Evolutionary conservation across 2,797 vertebrate species (phyloP).

Genomic region (Neoniphon sammara): DNA sequence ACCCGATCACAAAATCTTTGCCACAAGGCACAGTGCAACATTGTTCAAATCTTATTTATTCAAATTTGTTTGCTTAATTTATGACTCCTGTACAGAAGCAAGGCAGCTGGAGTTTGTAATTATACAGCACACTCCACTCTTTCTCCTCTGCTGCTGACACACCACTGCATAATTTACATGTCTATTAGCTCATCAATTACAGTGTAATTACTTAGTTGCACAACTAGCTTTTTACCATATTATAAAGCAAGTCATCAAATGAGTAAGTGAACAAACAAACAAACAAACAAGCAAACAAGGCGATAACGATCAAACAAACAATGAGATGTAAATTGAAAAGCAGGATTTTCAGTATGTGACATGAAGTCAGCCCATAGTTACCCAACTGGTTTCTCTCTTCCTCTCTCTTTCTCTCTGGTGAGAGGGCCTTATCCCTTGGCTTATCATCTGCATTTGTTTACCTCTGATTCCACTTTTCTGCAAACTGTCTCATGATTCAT

Average conservation of each 20-base stretch:
- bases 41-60: constrained; percentile 58
- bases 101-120: constrained; percentile 80
- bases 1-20: constrained; percentile 21
- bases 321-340: constrained; percentile 52
- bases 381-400: constrained; percentile 10
- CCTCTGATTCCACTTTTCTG: constrained; percentile 65
- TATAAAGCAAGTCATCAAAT: constrained; percentile 76
- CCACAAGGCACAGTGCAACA: constrained; percentile 32
- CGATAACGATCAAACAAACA: constrained; percentile 47
- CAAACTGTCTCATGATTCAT: constrained; percentile 76
- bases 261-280: constrained; percentile 73
- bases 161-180: constrained; percentile 79
- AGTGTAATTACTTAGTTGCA: constrained; percentile 79
- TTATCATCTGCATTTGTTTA: constrained; percentile 75
- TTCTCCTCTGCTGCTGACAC: constrained; percentile 66
- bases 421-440: constrained; percentile 45
- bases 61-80: constrained; percentile 72
- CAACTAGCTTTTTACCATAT: constrained; percentile 73
- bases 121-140: constrained; percentile 71
- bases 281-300: constrained; percentile 63
- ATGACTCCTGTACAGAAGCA: constrained; percentile 67
- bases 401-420: constrained; percentile 12
- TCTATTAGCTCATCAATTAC: constrained; percentile 84
- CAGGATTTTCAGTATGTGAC: constrained; percentile 27
- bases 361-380: constrained; percentile 20